A percentile compares a stretch with the other conserved stretches of the same genome.
phyloP scores from a whole-genome alignment of 2,113 vertebrate genomes.

The Rhynchopsitta pachyrhyncha region DNA sequence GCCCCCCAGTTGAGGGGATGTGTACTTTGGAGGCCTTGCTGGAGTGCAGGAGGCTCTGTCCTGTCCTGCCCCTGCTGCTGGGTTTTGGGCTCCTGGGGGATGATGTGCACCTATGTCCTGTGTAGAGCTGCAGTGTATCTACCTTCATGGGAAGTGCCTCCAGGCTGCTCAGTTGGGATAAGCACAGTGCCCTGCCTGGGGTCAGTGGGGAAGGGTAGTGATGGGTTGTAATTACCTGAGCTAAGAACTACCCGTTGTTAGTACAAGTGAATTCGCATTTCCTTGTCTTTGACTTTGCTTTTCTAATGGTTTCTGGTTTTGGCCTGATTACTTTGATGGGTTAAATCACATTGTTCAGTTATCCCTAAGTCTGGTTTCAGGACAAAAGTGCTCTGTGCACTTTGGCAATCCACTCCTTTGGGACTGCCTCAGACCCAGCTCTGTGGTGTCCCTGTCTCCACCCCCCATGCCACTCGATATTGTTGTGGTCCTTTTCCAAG shows the following conservation, averaged over 20 bases:
- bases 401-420: background rate
- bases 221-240: background rate
- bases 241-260: background rate
- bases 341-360: background rate
- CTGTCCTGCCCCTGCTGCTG: background rate
- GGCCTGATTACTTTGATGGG: background rate
- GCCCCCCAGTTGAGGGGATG: background rate
- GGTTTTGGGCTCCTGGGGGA: background rate
- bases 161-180: background rate
- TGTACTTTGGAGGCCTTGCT: background rate
- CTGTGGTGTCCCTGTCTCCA: background rate
- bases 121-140: fast-evolving
- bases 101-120: fast-evolving
- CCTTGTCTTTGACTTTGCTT: background rate
- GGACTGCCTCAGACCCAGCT: background rate
- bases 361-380: background rate
- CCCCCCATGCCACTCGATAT: background rate
- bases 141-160: background rate
- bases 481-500: background rate
- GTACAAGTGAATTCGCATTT: background rate
- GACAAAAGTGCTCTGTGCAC: background rate
- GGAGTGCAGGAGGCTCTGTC: background rate
- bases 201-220: background rate
- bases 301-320: background rate
- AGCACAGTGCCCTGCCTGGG: background rate